Conservation (phyloP, 2,113 vertebrate species). For the Rousettus leschenaultii region DNA sequence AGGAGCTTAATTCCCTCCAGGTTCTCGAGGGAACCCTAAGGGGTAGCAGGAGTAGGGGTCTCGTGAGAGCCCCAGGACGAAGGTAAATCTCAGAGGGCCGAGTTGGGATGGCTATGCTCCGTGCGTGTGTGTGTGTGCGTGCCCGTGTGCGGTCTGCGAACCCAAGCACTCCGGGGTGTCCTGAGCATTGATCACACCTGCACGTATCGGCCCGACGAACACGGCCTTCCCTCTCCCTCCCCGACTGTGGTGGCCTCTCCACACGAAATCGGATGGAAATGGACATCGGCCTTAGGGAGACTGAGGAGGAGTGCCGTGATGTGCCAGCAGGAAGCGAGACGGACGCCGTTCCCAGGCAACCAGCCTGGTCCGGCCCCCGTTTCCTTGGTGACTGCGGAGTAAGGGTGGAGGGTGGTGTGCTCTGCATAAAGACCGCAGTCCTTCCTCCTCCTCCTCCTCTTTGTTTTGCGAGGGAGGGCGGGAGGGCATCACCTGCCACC, state of each 20-base stretch:
- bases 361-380: slow-evolving; percentile 21
- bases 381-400: slow-evolving; percentile 48
- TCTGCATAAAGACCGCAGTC: slow-evolving; percentile 46
- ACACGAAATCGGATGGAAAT: slow-evolving; percentile 17
- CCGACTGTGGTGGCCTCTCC: neutral
- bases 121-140: neutral
- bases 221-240: neutral
- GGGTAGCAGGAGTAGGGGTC: neutral
- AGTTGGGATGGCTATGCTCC: neutral
- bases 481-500: neutral
- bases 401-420: slow-evolving; percentile 29
- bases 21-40: neutral
- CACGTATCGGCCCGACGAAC: neutral
- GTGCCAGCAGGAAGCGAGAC: slow-evolving; percentile 9
- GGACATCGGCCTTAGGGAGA: neutral
- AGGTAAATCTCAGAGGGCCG: neutral
- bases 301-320: neutral
- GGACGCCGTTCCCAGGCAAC: slow-evolving; percentile 54
- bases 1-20: neutral
- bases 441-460: neutral
- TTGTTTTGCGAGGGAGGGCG: neutral
- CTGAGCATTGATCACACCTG: neutral
- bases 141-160: neutral
- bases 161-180: neutral
- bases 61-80: neutral